These are phyloP conservation scores for Nanorana parkeri DNA, from an alignment of 2,113 vertebrate species.

Conservation along the genomic window DNA sequence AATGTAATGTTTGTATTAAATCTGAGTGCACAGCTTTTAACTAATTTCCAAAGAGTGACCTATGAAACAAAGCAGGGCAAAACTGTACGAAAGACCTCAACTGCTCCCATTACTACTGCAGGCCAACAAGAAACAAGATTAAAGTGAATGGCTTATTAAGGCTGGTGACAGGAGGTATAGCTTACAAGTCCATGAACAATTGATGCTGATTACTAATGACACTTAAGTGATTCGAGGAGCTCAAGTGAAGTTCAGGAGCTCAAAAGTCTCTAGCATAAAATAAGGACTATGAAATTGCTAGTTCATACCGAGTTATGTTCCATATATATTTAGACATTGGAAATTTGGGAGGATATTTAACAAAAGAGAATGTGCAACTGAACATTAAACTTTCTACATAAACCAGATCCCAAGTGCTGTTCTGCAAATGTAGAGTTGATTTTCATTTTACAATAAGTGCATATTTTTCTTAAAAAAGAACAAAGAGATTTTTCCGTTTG, in stretches of 20 bases:
- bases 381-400: too few species aligned
- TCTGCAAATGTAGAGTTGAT: too few species aligned
- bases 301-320: too few species aligned
- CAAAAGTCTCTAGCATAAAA: neutral
- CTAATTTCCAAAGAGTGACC: neutral
- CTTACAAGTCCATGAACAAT: constrained; percentile 1
- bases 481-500: too few species aligned
- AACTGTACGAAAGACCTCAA: neutral
- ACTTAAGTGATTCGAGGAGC: neutral
- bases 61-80: neutral
- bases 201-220: constrained; percentile 11
- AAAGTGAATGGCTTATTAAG: neutral
- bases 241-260: neutral
- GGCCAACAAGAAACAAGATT: constrained; percentile 12
- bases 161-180: neutral
- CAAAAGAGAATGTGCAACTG: too few species aligned
- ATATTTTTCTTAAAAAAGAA: too few species aligned
- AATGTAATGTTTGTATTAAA: neutral
- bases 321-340: too few species aligned
- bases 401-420: too few species aligned
- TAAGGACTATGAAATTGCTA: too few species aligned
- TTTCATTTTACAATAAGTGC: too few species aligned
- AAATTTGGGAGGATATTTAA: too few species aligned
- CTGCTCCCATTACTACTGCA: neutral
- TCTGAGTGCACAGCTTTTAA: neutral